These are phyloP conservation scores for Fulmarus glacialis DNA, from an alignment of 2,113 vertebrate species.

Conservation along the genomic window DNA sequence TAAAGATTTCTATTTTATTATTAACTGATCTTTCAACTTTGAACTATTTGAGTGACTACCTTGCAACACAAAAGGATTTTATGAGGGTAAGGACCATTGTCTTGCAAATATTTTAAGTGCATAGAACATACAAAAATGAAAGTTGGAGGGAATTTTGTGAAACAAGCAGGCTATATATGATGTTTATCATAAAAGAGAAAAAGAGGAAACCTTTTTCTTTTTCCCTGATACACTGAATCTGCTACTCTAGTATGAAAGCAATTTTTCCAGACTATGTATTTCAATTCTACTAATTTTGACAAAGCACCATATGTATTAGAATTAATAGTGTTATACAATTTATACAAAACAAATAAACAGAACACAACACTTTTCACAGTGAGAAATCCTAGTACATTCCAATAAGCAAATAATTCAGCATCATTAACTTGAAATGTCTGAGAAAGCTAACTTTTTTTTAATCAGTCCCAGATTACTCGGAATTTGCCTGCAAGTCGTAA, in stretches of 20 bases:
- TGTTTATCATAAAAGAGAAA: background rate
- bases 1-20: background rate
- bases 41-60: background rate
- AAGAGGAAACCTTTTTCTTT: background rate
- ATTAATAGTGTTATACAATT: background rate
- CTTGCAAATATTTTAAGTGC: background rate
- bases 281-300: background rate
- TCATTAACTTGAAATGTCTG: background rate
- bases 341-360: background rate
- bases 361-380: background rate
- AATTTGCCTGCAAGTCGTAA: background rate
- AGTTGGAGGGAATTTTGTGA: background rate
- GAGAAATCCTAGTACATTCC: background rate
- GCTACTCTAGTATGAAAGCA: background rate
- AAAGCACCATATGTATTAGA: background rate
- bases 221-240: background rate
- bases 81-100: background rate
- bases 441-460: background rate
- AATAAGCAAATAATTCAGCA: background rate
- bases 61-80: background rate
- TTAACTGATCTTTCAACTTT: background rate
- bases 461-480: background rate
- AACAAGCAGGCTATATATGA: background rate
- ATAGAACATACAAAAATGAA: background rate
- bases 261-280: background rate